Evolutionary conservation across 2,797 vertebrate genomes (phyloP), one percentile per base, ranked within the genome.

Genomic region (Pangasius djambal): DNA sequence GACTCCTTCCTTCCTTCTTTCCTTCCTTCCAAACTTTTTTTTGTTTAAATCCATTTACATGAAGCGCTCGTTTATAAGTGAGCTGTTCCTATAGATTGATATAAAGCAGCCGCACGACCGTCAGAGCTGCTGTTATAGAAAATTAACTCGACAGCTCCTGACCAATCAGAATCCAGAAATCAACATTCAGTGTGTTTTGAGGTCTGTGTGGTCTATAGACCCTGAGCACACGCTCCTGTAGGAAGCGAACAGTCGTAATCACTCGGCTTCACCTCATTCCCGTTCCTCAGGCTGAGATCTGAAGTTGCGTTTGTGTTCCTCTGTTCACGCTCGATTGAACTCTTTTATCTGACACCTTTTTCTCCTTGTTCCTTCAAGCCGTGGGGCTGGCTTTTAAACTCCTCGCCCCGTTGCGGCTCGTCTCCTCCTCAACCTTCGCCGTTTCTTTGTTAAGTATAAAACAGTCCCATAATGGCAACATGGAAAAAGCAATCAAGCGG

Each of bases 401-500:
- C 69, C 40, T 48, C 69, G 37, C 28, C 48, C 61, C n/a, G 63
- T 69, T 67, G 6, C 10, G 72, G 28, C 84, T 87, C 52, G 70
- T 88, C 83, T 86, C 69, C 77, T 69, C 86, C 82, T 88, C 34
- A 22, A 72, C 83, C 40, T 77, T 77, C 48, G 85, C 85, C 40
- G 55, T 89, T 92, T 91, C 83, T 77, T 90, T 92, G 90, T 87
- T 81, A 89, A 78, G 87, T 88, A 89, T 89, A 92, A 91, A 92
- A 90, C 90, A 81, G 84, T 88, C 70, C 61, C 89, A 92, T 92
- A 91, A 92, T 92, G 83, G 88, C 82, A 20, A 86, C 89, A 91
- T 88, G 90, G 88, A 86, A 84, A 89, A 91, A 67, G 87, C 91
- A 92, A 87, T 85, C 88, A 87, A 92, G 93, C 92, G 91, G 89